Percentiles rank a stretch among this genome's conserved stretches.
Evolutionary conservation across 2,888 invertebrate genomes (phyloP).

Genomic region (Tiliacea aurago): DNA sequence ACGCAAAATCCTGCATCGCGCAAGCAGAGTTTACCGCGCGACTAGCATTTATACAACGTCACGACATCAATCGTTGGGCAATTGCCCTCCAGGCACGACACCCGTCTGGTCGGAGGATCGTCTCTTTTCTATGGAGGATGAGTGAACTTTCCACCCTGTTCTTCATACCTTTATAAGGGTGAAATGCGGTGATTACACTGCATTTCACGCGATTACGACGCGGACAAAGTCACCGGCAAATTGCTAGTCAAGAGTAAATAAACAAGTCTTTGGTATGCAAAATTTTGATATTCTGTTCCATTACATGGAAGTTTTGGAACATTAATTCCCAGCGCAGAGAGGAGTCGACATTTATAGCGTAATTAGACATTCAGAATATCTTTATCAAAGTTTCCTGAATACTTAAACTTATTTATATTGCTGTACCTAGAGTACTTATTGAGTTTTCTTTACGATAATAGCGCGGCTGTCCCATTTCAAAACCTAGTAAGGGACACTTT

Average conservation of each 20-base stretch:
- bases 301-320: conserved; percentile 25
- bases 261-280: conserved; percentile 35
- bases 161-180: not conserved
- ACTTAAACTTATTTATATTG: conserved; percentile 22
- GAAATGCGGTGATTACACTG: not conserved
- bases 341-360: conserved; percentile 41
- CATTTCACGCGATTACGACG: too few species aligned
- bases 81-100: too few species aligned
- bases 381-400: conserved; percentile 40
- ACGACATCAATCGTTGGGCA: too few species aligned
- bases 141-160: too few species aligned
- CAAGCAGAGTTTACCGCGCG: too few species aligned
- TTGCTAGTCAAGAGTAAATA: not conserved
- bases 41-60: too few species aligned
- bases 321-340: conserved; percentile 39
- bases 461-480: too few species aligned
- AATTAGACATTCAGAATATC: conserved; percentile 49
- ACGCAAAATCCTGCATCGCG: too few species aligned
- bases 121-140: too few species aligned
- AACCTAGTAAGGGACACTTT: too few species aligned
- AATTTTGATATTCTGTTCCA: conserved; percentile 33
- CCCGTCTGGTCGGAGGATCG: too few species aligned
- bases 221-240: not conserved
- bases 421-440: not conserved
- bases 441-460: conserved; percentile 17